Percentiles rank a stretch among this genome's conserved stretches.
Conservation (phyloP, 2,797 vertebrate genomes). For the Pantherophis vulpinus region DNA sequence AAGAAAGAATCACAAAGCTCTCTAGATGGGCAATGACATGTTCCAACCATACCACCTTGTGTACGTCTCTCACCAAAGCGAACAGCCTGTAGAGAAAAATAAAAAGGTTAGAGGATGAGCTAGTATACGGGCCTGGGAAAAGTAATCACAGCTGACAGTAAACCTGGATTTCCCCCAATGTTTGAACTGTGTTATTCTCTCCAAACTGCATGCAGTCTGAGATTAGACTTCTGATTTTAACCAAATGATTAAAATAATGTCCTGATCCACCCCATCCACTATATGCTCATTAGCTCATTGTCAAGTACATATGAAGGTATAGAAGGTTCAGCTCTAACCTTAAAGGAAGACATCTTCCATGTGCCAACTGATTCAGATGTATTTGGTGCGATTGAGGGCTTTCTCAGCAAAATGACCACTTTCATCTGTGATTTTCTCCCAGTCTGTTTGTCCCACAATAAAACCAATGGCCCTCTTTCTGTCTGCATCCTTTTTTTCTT, state of each 20-base stretch:
- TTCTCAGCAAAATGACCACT: slow-evolving; percentile 94
- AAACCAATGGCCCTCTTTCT: slow-evolving; percentile 97
- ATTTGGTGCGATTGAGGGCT: slow-evolving; percentile 99
- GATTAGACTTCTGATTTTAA: neutral
- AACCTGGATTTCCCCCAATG: neutral
- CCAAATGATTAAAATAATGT: neutral
- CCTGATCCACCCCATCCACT: neutral
- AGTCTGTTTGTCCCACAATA: slow-evolving; percentile 98
- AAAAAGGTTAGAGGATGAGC: slow-evolving; percentile 59
- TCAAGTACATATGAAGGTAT: neutral
- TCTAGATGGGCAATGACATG: slow-evolving; percentile 68
- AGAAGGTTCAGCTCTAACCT: slow-evolving; percentile 61
- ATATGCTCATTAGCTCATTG: neutral
- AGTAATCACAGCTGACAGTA: slow-evolving; percentile 13
- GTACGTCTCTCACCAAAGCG: slow-evolving; percentile 67
- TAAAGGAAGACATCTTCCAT: slow-evolving; percentile 61
- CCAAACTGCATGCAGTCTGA: neutral
- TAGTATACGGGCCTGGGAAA: slow-evolving; percentile 10
- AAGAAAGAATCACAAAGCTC: slow-evolving; percentile 38
- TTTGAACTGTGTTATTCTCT: slow-evolving; percentile 18
- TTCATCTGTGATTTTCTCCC: slow-evolving; percentile 99
- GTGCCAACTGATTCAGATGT: slow-evolving; percentile 84
- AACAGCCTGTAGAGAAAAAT: slow-evolving; percentile 74
- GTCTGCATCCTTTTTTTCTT: slow-evolving; percentile 97
- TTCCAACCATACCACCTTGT: slow-evolving; percentile 60